Base-by-base conservation (phyloP, 2,113 vertebrate species). In the Lates calcarifer region DNA sequence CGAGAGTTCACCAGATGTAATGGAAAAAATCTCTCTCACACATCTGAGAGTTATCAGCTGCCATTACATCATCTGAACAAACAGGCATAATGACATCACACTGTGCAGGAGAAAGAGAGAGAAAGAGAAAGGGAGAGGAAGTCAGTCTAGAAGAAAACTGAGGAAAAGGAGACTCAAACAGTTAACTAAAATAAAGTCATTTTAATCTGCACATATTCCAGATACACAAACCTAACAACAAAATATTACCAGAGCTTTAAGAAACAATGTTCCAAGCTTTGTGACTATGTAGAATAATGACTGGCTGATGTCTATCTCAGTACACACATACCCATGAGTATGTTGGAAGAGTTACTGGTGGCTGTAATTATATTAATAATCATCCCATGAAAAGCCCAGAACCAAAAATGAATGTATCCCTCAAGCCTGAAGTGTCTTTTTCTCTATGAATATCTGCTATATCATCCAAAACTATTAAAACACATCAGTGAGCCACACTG, bases 1-100 rank as follows among this genome's bases (percentile, higher is more conserved):
- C 10, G n/a, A 53, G 22, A 64, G 39, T 70, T 43, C 45, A 35
- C 39, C 55, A 64, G 71, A 74, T 69, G 83, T 47, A 71, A 66
- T 45, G 67, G 77, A 78, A 81, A 75, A 80, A 74, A 64, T 0
- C 18, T 73, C 43, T 55, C 62, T 41, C 47, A 15, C 62, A 81
- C 81, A 86, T 89, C 81, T 89, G 87, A 84, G 76, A 84, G 51
- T 43, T 18, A 87, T 84, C 75, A 82, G 74, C 15, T 17, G 55
- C 45, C 56, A 73, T 82, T 78, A 84, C 71, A 77, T 87, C 84
- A 87, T 73, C 63, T 24, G 61, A 56, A 41, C 37, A 75, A 83
- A 51, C 53, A 77, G 76, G 66, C 72, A 0, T 56, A 31, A 68
- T 85, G 81, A 84, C 81, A 75, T 82, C 62, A 84, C 18, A 45